A percentile compares a stretch with the other conserved stretches of the same genome.
Evolutionary conservation across 92 coral and sea anemone genomes (phyloP).

Genomic region (Siderastrea radians): DNA sequence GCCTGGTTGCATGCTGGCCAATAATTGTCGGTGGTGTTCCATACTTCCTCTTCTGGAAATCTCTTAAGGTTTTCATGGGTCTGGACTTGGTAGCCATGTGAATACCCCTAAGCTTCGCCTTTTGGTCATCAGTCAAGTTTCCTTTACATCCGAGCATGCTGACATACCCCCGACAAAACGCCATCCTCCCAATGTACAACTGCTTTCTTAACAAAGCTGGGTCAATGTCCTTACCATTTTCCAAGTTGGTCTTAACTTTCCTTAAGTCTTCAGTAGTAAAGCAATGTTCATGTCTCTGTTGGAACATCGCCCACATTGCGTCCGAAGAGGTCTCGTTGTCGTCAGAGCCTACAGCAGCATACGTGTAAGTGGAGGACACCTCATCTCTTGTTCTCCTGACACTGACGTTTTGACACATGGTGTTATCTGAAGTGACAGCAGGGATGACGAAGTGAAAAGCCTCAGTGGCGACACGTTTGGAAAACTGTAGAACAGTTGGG

Average conservation of each 20-base stretch:
- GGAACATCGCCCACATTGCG: not conserved
- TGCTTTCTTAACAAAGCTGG: constrained; percentile 16
- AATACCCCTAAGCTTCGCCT: not conserved
- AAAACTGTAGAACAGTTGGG: constrained; percentile 50
- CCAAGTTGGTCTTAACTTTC: constrained; percentile 1
- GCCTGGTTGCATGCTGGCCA: too few species aligned
- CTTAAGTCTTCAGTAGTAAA: not conserved
- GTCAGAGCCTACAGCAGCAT: too few species aligned
- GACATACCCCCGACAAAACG: constrained; percentile 37
- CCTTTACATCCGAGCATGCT: constrained; percentile 1
- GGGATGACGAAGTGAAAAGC: constrained; percentile 46
- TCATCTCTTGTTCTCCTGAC: too few species aligned
- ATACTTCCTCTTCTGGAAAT: too few species aligned
- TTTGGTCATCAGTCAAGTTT: not conserved
- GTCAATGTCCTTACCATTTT: constrained; percentile 15
- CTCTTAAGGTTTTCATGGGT: too few species aligned
- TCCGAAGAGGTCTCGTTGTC: too few species aligned
- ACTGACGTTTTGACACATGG: too few species aligned
- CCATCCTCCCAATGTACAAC: constrained; percentile 11
- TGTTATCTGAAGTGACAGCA: not conserved
- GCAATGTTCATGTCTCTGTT: not conserved
- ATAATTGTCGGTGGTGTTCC: too few species aligned
- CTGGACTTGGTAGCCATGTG: too few species aligned
- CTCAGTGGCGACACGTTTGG: constrained; percentile 45
- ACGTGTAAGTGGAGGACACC: too few species aligned